These are phyloP conservation scores for Bradypodion pumilum DNA, from an alignment of 2,797 vertebrate species.

Conservation along the genomic window DNA sequence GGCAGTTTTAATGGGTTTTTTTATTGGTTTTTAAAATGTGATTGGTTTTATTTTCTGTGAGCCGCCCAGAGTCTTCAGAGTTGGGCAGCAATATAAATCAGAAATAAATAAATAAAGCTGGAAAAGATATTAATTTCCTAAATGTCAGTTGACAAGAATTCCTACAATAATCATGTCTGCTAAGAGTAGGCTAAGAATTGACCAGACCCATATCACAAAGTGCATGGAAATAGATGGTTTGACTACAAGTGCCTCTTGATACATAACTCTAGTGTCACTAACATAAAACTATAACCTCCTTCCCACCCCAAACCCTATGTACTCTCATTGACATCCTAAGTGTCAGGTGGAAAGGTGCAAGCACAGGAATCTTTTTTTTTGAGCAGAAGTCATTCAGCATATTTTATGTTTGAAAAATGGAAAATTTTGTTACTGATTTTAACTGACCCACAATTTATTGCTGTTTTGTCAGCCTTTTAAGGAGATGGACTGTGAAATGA, in stretches of 20 bases:
- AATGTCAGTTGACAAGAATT: background rate
- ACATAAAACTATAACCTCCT: constrained; percentile 37
- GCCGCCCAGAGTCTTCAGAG: too few relatives aligned
- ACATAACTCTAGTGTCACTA: constrained; percentile 53
- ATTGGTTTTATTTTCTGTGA: too few relatives aligned
- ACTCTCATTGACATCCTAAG: constrained; percentile 50
- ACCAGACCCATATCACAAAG: constrained; percentile 8
- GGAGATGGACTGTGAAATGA: constrained; percentile 49
- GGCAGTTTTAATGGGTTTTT: too few relatives aligned
- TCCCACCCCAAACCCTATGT: constrained; percentile 22
- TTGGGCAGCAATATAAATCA: too few relatives aligned
- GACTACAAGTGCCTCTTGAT: constrained; percentile 52
- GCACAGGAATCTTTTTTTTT: constrained; percentile 52
- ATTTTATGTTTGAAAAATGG: constrained; percentile 34
- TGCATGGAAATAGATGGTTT: constrained; percentile 59
- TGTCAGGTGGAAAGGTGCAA: constrained; percentile 55
- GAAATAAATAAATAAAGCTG: too few relatives aligned
- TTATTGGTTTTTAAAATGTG: too few relatives aligned
- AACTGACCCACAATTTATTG: constrained; percentile 52
- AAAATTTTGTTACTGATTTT: constrained; percentile 53
- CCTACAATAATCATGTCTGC: background rate
- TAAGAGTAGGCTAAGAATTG: background rate
- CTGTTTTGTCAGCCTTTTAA: constrained; percentile 62
- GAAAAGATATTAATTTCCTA: background rate
- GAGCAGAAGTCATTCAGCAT: constrained; percentile 36